Conservation (phyloP, 2,888 invertebrate species). For the Ennomos fuscantarius region DNA sequence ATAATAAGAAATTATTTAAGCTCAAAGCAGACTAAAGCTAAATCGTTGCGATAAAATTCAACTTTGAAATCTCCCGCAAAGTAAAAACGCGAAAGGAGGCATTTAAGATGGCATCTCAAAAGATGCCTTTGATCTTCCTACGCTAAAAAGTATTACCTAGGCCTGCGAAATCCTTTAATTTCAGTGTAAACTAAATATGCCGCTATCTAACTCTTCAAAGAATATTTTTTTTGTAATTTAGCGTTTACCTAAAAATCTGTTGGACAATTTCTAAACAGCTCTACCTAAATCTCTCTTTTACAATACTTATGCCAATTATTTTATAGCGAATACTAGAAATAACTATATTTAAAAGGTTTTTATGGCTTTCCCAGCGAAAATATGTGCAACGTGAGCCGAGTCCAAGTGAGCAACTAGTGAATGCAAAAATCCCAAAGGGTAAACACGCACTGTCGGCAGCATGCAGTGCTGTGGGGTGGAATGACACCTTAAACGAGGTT, state of each 20-base stretch:
- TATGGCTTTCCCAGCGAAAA: too few species aligned
- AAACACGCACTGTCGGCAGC: conserved; percentile 27
- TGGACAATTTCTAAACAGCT: too few species aligned
- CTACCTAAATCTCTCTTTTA: too few species aligned
- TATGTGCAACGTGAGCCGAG: too few species aligned
- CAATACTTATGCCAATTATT: too few species aligned
- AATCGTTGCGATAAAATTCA: conserved; percentile 11
- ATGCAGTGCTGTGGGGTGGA: conserved; percentile 42
- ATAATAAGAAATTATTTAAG: conserved; percentile 12
- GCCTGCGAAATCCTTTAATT: conserved; percentile 13
- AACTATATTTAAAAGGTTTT: too few species aligned
- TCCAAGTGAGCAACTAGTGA: conserved; percentile 3
- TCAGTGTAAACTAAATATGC: conserved; percentile 10
- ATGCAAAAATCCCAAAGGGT: conserved; percentile 28
- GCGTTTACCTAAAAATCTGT: conserved; percentile 1
- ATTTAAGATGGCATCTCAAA: conserved; percentile 21
- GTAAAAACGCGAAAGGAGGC: conserved; percentile 16
- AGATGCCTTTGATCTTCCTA: conserved; percentile 20
- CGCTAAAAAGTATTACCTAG: conserved; percentile 13
- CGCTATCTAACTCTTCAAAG: not conserved
- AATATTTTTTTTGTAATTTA: not conserved
- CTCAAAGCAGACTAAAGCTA: conserved; percentile 8
- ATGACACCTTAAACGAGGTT: conserved; percentile 60
- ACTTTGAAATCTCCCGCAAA: conserved; percentile 11
- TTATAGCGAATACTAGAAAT: too few species aligned